These are phyloP conservation scores for Penaeus chinensis DNA, from an alignment of 1,140 invertebrate genomes.

Conservation along the genomic window DNA sequence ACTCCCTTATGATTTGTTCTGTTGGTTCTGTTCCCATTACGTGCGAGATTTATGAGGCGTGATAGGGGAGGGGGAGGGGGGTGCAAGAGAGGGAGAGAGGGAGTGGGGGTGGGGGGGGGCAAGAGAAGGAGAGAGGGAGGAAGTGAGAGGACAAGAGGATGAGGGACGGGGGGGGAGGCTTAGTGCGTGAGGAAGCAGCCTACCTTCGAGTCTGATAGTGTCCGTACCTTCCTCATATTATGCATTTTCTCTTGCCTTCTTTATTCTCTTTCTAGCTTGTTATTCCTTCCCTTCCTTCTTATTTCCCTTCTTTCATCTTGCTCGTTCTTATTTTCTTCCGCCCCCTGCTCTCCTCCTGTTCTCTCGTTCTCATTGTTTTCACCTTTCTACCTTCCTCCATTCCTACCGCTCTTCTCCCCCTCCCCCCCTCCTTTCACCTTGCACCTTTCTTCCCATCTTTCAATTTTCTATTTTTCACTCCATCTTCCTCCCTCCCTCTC, in stretches of 20 bases:
- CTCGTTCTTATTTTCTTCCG: neutral
- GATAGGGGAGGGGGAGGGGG: neutral
- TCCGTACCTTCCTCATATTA: neutral
- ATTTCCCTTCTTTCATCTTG: neutral
- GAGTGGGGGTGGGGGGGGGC: too few species aligned
- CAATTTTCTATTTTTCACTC: neutral
- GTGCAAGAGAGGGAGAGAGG: too few species aligned
- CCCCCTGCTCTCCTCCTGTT: neutral
- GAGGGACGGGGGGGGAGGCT: neutral
- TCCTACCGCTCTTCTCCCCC: neutral
- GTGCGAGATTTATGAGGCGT: neutral
- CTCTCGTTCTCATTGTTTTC: neutral
- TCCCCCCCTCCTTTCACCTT: neutral
- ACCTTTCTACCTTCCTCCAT: neutral
- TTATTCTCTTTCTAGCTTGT: neutral
- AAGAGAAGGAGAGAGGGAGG: constrained; percentile 24
- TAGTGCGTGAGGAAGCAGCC: neutral
- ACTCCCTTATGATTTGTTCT: neutral
- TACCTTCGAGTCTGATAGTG: too few species aligned
- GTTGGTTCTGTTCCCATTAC: constrained; percentile 11
- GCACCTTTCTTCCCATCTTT: neutral
- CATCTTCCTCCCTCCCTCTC: neutral
- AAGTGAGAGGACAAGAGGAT: neutral
- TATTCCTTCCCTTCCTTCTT: neutral
- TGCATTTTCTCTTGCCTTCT: neutral